Conservation (phyloP, 2,113 vertebrate species). For the Reinhardtius hippoglossoides region DNA sequence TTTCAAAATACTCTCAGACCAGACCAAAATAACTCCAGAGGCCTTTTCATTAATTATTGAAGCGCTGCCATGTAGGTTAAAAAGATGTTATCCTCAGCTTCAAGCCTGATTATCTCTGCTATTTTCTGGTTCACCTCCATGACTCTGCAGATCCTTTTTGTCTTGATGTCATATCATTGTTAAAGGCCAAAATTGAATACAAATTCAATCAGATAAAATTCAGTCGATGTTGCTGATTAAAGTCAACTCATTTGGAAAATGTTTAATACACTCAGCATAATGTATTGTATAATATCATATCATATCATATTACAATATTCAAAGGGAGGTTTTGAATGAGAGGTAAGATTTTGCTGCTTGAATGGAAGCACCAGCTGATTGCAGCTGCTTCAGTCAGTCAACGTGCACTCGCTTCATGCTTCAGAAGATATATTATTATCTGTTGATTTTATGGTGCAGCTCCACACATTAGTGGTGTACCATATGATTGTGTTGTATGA, state of each 20-base stretch:
- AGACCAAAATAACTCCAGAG: background rate
- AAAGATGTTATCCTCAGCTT: background rate
- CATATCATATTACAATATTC: background rate
- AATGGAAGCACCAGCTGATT: background rate
- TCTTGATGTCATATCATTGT: constrained; percentile 1
- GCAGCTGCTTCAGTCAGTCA: too few species aligned
- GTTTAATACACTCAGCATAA: background rate
- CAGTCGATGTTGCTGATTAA: background rate
- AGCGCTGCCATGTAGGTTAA: background rate
- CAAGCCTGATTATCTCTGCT: background rate
- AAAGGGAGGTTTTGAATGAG: background rate
- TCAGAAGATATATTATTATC: background rate
- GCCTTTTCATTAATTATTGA: background rate
- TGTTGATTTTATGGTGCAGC: background rate
- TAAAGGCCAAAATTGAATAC: background rate
- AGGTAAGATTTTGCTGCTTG: too few species aligned
- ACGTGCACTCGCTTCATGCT: background rate
- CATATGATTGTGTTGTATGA: background rate
- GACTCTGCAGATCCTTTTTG: background rate
- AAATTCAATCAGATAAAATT: background rate
- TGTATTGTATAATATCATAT: background rate
- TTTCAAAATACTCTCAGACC: background rate
- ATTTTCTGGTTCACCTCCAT: background rate
- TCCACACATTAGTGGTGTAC: background rate
- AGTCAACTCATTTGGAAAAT: background rate